Conservation (phyloP, 2,113 vertebrate species). For the Regulus satrapa region DNA sequence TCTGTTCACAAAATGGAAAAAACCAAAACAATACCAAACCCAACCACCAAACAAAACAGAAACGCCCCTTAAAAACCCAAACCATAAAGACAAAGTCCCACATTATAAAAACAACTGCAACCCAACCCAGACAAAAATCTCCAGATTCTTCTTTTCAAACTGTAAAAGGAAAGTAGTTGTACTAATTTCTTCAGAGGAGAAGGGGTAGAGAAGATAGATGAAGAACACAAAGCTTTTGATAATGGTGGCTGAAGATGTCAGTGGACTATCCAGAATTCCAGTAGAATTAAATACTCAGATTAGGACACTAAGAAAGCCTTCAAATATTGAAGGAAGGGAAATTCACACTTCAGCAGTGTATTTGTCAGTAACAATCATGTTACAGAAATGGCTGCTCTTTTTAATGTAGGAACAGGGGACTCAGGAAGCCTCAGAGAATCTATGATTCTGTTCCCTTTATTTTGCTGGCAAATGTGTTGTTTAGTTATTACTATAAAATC, state of each 20-base stretch:
- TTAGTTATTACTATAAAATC: neutral
- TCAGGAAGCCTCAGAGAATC: neutral
- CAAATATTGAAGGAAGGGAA: neutral
- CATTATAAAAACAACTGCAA: neutral
- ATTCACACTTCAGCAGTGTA: neutral
- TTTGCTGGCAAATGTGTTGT: neutral
- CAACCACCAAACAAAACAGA: neutral
- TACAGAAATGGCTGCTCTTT: neutral
- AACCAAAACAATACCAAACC: neutral
- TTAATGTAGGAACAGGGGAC: neutral
- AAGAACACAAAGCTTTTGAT: neutral
- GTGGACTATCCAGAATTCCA: neutral
- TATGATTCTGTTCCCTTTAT: neutral
- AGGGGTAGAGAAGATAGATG: neutral
- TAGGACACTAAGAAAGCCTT: neutral
- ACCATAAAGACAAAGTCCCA: neutral
- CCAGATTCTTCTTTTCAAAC: neutral
- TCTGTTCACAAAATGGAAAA: neutral
- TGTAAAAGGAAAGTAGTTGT: neutral
- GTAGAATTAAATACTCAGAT: neutral
- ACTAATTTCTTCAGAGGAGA: neutral
- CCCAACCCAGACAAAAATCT: fast-evolving
- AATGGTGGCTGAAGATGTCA: neutral
- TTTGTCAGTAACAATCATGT: neutral
- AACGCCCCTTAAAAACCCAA: neutral